phyloP scores from a whole-genome alignment of 2,888 invertebrate genomes.

The Coleophora flavipennella region DNA sequence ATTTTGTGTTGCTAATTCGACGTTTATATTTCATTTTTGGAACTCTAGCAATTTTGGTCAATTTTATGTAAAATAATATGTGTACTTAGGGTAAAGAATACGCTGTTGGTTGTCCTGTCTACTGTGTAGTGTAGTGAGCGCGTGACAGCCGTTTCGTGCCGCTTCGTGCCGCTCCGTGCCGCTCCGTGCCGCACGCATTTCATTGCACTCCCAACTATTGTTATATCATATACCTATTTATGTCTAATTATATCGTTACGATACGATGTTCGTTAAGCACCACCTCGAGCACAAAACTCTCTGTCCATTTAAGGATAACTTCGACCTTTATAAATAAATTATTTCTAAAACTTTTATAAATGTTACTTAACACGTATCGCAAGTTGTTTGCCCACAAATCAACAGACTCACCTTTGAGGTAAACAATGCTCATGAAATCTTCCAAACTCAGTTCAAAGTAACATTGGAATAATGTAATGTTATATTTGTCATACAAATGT shows the following conservation, averaged over 20 bases:
- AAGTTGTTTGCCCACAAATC: constrained; percentile 28
- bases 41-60: constrained; percentile 58
- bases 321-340: constrained; percentile 37
- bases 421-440: constrained; percentile 46
- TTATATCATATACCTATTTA: too few relatives aligned
- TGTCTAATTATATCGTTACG: constrained; percentile 43
- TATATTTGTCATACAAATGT: not conserved
- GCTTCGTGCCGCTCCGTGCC: too few relatives aligned
- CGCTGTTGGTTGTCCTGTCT: constrained; percentile 46
- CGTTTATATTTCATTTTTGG: constrained; percentile 23
- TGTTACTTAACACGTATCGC: constrained; percentile 15
- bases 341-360: constrained; percentile 42
- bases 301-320: constrained; percentile 40
- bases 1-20: constrained; percentile 17
- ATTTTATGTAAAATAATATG: constrained; percentile 45
- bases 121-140: constrained; percentile 27
- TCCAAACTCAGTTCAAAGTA: constrained; percentile 46
- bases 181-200: constrained; percentile 31
- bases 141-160: constrained; percentile 6
- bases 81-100: constrained; percentile 48
- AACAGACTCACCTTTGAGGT: constrained; percentile 28
- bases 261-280: constrained; percentile 43
- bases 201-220: constrained; percentile 36
- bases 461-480: constrained; percentile 23
- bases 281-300: constrained; percentile 48